These are phyloP conservation scores for Spodoptera litura DNA, from an alignment of 1,140 invertebrate genomes.

Conservation along the genomic window DNA sequence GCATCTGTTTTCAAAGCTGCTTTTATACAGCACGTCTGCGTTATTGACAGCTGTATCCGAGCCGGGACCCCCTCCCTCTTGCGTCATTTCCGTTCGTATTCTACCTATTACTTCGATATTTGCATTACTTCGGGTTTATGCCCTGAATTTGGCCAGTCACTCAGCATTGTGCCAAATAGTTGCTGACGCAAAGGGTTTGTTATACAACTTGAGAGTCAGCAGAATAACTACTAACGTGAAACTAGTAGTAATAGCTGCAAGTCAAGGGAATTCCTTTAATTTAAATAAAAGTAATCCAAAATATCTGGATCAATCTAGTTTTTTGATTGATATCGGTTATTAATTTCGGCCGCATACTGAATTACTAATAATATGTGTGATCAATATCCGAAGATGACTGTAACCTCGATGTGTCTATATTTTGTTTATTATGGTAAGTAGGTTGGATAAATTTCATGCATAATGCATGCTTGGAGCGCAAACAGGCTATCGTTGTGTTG, in stretches of 20 bases:
- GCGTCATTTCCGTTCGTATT: slow-evolving; percentile 30
- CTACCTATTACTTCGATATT: slow-evolving; percentile 18
- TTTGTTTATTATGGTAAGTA: slow-evolving; percentile 23
- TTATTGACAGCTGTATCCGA: slow-evolving; percentile 41
- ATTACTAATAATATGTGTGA: neutral
- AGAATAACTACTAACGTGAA: neutral
- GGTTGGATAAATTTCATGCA: slow-evolving; percentile 38
- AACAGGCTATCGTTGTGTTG: slow-evolving; percentile 20
- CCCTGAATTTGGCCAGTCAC: slow-evolving; percentile 13
- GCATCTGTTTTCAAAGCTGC: slow-evolving; percentile 32
- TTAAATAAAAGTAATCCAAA: too few species aligned
- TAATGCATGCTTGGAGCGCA: slow-evolving; percentile 30
- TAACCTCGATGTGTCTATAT: slow-evolving; percentile 7
- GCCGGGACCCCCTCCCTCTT: slow-evolving; percentile 13
- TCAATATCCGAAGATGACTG: slow-evolving; percentile 10
- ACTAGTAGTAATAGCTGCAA: neutral
- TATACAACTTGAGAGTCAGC: slow-evolving; percentile 5
- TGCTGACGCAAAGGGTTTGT: slow-evolving; percentile 30
- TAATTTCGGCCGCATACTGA: too few species aligned
- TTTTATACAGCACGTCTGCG: slow-evolving; percentile 27
- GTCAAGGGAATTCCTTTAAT: too few species aligned
- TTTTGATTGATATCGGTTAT: too few species aligned
- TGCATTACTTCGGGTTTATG: slow-evolving; percentile 28
- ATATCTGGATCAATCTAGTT: too few species aligned
- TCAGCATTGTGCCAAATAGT: slow-evolving; percentile 21